phyloP scores from a whole-genome alignment of 2,888 invertebrate species.

The Callyntrura guangdongensis region DNA sequence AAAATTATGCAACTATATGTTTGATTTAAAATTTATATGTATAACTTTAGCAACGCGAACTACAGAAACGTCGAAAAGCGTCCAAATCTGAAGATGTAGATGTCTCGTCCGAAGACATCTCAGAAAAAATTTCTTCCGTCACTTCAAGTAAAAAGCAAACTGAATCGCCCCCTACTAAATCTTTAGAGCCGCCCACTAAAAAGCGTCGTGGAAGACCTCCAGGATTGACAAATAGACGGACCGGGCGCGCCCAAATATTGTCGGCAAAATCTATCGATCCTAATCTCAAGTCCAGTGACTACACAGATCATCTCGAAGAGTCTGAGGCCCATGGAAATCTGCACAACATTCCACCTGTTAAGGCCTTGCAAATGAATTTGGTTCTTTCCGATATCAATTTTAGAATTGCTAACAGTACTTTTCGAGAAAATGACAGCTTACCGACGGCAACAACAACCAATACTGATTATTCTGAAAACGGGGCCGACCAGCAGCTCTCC shows the following conservation, averaged over 20 bases:
- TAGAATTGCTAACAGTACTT: slow-evolving; percentile 91
- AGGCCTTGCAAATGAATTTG: slow-evolving; percentile 90
- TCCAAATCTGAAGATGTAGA: slow-evolving; percentile 76
- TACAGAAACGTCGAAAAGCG: slow-evolving; percentile 73
- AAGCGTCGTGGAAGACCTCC: slow-evolving; percentile 81
- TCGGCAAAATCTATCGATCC: slow-evolving; percentile 28
- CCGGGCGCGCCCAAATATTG: slow-evolving; percentile 56
- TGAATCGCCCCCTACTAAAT: slow-evolving; percentile 42
- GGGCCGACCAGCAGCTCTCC: no score
- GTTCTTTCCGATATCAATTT: slow-evolving; percentile 93
- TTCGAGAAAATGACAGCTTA: slow-evolving; percentile 88
- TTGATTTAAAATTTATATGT: not conserved
- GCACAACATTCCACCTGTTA: slow-evolving; percentile 88
- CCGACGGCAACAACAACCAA: no score
- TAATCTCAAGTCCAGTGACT: slow-evolving; percentile 32
- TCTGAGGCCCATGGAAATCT: slow-evolving; percentile 88
- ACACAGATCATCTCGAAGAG: slow-evolving; percentile 85
- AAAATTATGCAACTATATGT: not conserved
- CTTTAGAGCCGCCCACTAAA: slow-evolving; percentile 71
- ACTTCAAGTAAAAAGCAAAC: not conserved
- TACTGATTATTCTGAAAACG: no score
- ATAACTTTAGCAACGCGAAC: slow-evolving; percentile 71
- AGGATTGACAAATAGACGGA: slow-evolving; percentile 66
- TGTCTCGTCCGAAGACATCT: slow-evolving; percentile 59
- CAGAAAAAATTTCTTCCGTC: slow-evolving; percentile 27